Evolutionary conservation across 1,140 invertebrate species (phyloP), one percentile per base, ranked within the genome.

Genomic region (Drosophila littoralis): DNA sequence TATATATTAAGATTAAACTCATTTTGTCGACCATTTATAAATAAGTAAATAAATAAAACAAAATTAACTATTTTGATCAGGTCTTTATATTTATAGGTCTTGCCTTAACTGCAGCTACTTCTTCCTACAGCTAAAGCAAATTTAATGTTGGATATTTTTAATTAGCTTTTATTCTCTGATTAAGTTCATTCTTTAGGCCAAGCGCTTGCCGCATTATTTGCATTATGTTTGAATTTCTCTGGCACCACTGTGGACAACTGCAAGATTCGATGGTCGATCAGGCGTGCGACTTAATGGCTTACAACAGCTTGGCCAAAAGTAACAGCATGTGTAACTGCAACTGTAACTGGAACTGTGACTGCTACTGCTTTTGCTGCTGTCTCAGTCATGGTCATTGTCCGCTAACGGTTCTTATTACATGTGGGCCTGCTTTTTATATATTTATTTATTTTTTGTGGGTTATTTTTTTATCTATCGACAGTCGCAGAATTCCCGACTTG

Each of bases 381-480:
- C 68, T 50, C 69, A 73, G 72, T 84, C 82, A 85, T 86, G 75
- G 82, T 76, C 82, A 85, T 85, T 85, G 82, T 81, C 82, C 75
- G 81, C 82, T 81, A 77, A 77, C 77, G 63, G 69, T 85, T 84
- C 69, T 82, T 50, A 51, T 43, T 50, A 43, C 66, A 72, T 66
- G 69, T 66, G 60, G 60, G 75, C 75, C 66, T 48, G 75, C 64
- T 61, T 54, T 58, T 45, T 33, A 17, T 42, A 45, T 54, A 36
- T 51, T 59, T 35, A 75, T 43, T 79, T 60, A 43, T 10, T 43
- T 46, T 46, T 33, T 52, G 59, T 28, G 22, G 67, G 17, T 32
- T 43, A 28, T 80, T 68, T 59, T 40, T 67, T 63, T 81, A 81
- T 81, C 65, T 63, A 65, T 36, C 43, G 50, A 48, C 38, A 67